Evolutionary conservation across 1,140 invertebrate species (phyloP).

Genomic region (Tigriopus japonicus): DNA sequence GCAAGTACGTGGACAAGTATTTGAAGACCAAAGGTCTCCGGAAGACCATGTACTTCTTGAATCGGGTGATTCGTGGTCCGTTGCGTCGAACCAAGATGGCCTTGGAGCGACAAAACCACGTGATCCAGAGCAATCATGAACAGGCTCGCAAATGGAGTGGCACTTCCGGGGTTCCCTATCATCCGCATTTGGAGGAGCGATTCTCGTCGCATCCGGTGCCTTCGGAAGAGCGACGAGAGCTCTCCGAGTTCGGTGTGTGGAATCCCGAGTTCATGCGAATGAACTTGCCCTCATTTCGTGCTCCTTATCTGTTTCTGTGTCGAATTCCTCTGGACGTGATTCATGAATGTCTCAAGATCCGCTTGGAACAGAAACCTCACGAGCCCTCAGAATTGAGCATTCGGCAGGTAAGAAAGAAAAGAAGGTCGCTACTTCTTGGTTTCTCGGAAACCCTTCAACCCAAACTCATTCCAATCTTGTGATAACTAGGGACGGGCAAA

Average conservation of each 20-base stretch:
- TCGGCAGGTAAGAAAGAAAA: constrained; percentile 39
- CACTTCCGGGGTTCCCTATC: background rate
- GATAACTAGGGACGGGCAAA: no score
- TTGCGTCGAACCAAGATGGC: constrained; percentile 26
- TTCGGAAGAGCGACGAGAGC: constrained; percentile 24
- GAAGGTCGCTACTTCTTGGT: no score
- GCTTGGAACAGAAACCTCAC: constrained; percentile 58
- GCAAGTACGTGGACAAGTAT: constrained; percentile 65
- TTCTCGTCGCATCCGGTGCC: constrained; percentile 11
- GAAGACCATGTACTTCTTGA: constrained; percentile 34
- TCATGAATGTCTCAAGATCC: constrained; percentile 62
- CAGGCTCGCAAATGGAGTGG: background rate
- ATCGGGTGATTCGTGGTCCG: constrained; percentile 25
- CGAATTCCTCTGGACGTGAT: constrained; percentile 62
- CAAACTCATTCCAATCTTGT: no score
- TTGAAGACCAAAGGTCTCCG: constrained; percentile 62
- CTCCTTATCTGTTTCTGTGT: constrained; percentile 62
- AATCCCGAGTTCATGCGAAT: constrained; percentile 49
- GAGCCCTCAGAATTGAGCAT: constrained; percentile 66
- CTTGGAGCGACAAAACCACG: constrained; percentile 22
- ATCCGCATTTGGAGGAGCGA: constrained; percentile 21
- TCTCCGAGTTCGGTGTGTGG: constrained; percentile 49
- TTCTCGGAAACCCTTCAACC: no score
- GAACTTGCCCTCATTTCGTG: constrained; percentile 55
- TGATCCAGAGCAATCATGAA: background rate